Evolutionary conservation across 2,797 vertebrate genomes (phyloP).

Genomic region (Okamejei kenojei): DNA sequence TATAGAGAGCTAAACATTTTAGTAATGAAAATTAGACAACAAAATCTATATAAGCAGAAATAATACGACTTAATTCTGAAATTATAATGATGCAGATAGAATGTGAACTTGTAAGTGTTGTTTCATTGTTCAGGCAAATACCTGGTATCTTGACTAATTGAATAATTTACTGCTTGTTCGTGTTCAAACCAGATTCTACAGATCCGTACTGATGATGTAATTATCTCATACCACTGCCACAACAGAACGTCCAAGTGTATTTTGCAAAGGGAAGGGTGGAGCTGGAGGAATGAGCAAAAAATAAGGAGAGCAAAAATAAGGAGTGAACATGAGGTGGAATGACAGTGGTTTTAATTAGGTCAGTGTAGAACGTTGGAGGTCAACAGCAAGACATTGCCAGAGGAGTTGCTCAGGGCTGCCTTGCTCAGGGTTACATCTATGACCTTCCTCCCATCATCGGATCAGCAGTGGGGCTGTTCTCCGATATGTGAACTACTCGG

Average conservation of each 20-base stretch:
- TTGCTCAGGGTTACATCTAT: too few relatives aligned
- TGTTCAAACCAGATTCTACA: background rate
- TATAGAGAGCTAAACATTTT: background rate
- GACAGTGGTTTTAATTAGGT: background rate
- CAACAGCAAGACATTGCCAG: too few relatives aligned
- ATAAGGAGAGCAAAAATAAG: too few relatives aligned
- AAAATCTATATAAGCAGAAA: background rate
- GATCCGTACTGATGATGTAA: background rate
- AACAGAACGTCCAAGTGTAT: background rate
- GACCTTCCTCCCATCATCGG: too few relatives aligned
- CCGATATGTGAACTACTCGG: too few relatives aligned
- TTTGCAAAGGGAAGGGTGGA: background rate
- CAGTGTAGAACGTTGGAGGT: too few relatives aligned
- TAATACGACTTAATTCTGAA: background rate
- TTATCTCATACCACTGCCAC: background rate
- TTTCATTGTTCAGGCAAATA: background rate
- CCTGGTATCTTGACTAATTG: background rate
- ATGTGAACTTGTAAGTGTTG: background rate
- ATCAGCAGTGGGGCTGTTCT: too few relatives aligned
- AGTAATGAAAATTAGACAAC: background rate
- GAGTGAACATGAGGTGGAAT: background rate
- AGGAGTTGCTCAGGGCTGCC: too few relatives aligned
- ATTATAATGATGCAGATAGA: background rate
- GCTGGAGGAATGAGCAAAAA: background rate
- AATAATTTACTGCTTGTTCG: background rate